Percentiles rank a stretch among this genome's conserved stretches.
phyloP scores from a whole-genome alignment of 2,113 vertebrate genomes.

The Mastomys natalensis region DNA sequence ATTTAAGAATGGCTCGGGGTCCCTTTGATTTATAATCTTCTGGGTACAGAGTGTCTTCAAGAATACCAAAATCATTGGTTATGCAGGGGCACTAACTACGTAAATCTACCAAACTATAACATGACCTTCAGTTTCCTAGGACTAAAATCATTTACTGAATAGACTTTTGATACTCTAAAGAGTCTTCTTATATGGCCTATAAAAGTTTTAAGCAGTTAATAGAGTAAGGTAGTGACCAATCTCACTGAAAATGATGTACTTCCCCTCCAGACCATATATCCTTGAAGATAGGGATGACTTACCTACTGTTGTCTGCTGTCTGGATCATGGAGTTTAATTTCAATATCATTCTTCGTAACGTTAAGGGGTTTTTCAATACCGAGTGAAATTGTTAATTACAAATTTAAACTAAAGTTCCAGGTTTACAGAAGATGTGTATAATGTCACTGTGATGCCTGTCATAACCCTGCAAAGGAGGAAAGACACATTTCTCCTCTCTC shows the following conservation, averaged over 20 bases:
- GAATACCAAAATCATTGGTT: background rate
- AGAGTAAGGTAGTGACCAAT: background rate
- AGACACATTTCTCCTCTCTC: background rate
- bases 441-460: constrained; percentile 37
- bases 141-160: background rate
- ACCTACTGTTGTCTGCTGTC: background rate
- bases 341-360: background rate
- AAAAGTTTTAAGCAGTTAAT: background rate
- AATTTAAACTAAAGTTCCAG: constrained; percentile 28
- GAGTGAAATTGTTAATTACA: constrained; percentile 23
- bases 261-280: background rate
- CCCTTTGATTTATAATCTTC: background rate
- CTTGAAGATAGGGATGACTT: background rate
- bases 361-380: constrained; percentile 19
- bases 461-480: background rate
- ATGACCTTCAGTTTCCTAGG: background rate
- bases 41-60: background rate
- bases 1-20: background rate
- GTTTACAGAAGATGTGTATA: background rate
- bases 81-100: background rate
- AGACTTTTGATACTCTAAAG: background rate
- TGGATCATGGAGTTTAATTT: background rate
- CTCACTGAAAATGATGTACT: background rate
- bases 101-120: background rate
- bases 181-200: background rate